Evolutionary conservation across 2,888 invertebrate species (phyloP).

Genomic region (Pachydiplax longipennis): DNA sequence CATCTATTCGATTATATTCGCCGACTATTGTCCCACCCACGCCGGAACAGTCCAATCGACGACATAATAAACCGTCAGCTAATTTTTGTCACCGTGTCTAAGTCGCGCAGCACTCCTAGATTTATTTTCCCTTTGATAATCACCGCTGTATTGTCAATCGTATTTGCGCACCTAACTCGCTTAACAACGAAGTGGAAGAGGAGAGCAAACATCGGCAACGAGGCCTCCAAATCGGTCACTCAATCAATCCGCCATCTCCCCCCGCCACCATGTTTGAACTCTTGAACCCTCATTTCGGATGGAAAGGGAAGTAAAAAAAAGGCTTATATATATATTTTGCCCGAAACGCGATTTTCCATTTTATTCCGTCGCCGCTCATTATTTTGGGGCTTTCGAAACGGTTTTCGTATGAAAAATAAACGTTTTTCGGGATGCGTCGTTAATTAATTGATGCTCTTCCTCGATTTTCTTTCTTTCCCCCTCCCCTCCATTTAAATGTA

Average conservation of each 20-base stretch:
- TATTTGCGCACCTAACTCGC: background rate
- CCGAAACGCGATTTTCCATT: background rate
- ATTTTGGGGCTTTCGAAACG: conserved; percentile 31
- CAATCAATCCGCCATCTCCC: background rate
- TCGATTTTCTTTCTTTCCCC: background rate
- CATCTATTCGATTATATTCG: too few species aligned
- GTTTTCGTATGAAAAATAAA: conserved; percentile 29
- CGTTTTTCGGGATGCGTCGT: conserved; percentile 21
- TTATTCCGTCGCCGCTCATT: conserved; percentile 33
- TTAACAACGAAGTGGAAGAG: background rate
- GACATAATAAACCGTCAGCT: background rate
- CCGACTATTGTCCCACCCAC: too few species aligned
- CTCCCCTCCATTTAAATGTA: background rate
- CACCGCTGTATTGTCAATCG: too few species aligned
- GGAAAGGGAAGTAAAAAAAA: background rate
- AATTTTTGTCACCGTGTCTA: background rate
- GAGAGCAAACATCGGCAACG: background rate
- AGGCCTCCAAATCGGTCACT: background rate
- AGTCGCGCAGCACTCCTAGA: background rate
- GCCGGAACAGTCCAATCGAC: background rate
- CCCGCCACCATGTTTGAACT: background rate
- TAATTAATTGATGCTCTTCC: conserved; percentile 34
- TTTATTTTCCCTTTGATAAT: background rate
- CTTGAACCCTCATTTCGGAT: background rate
- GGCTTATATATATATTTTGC: background rate